phyloP scores from a whole-genome alignment of 2,888 invertebrate genomes.

The Matsumyia berberina region DNA sequence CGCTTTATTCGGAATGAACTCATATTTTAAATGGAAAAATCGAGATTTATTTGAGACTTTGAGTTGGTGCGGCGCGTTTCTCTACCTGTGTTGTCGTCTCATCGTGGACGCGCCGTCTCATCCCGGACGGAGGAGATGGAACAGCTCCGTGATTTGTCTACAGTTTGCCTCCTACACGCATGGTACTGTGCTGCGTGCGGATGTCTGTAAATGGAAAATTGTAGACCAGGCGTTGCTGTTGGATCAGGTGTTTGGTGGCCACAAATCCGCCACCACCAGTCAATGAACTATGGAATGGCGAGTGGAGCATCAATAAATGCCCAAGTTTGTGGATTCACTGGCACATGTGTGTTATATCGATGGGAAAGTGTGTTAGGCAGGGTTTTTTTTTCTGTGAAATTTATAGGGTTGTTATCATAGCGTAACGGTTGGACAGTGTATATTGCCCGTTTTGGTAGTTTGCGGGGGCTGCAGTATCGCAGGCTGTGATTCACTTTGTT shows the following conservation, averaged over 20 bases:
- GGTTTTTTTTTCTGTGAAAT: slow-evolving; percentile 49
- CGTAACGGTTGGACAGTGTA: slow-evolving; percentile 16
- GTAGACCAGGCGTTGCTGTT: slow-evolving; percentile 55
- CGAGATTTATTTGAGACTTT: slow-evolving; percentile 67
- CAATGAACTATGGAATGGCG: slow-evolving; percentile 64
- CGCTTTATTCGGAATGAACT: slow-evolving; percentile 54
- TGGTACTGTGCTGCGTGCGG: slow-evolving; percentile 10
- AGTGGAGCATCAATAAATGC: slow-evolving; percentile 62
- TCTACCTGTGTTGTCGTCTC: not conserved
- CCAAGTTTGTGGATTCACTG: slow-evolving; percentile 41
- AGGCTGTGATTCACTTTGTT: slow-evolving; percentile 37
- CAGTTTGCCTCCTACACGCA: slow-evolving; percentile 56
- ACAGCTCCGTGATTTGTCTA: slow-evolving; percentile 42
- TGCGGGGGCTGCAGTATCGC: slow-evolving; percentile 34
- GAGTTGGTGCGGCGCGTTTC: slow-evolving; percentile 56
- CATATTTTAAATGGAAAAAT: slow-evolving; percentile 73
- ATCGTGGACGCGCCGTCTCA: slow-evolving; percentile 3
- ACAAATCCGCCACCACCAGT: slow-evolving; percentile 56
- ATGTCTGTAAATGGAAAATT: slow-evolving; percentile 61
- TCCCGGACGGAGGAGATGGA: slow-evolving; percentile 5
- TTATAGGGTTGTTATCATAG: slow-evolving; percentile 58
- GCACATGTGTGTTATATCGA: not conserved
- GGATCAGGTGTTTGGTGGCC: slow-evolving; percentile 55
- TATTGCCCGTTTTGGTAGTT: slow-evolving; percentile 43
- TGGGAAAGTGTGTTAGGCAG: slow-evolving; percentile 28